Conservation (phyloP, 2,888 invertebrate genomes). For the Drosophila buzzatii region DNA sequence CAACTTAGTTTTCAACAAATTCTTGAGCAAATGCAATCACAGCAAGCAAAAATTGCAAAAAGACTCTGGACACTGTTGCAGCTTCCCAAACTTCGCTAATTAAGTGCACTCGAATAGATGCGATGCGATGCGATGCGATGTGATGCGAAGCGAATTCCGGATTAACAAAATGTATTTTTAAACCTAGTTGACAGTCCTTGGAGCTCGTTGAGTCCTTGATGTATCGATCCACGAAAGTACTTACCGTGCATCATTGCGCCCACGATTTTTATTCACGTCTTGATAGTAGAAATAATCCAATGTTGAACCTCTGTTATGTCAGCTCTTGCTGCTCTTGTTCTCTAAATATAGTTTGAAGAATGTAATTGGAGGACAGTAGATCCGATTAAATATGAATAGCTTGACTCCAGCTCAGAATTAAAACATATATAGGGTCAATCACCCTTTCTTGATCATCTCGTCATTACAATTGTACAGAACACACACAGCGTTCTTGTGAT, state of each 20-base stretch:
- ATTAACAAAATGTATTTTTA: constrained; percentile 6
- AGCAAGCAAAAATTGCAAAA: constrained; percentile 5
- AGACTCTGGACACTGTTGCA: constrained; percentile 1
- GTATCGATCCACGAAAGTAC: neutral
- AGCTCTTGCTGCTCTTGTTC: too few relatives aligned
- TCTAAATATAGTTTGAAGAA: too few relatives aligned
- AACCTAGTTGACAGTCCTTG: neutral
- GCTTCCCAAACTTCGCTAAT: constrained; percentile 1
- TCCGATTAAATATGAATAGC: too few relatives aligned
- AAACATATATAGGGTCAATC: too few relatives aligned
- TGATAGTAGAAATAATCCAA: too few relatives aligned
- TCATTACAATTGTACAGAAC: too few relatives aligned
- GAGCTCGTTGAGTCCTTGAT: neutral
- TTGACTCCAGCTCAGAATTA: too few relatives aligned
- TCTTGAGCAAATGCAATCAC: constrained; percentile 22
- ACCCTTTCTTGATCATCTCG: too few relatives aligned
- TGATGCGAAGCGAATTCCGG: neutral
- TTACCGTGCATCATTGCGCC: neutral
- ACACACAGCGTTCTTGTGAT: too few relatives aligned
- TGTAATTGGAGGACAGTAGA: too few relatives aligned
- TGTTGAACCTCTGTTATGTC: too few relatives aligned
- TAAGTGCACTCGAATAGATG: constrained; percentile 8
- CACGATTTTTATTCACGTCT: neutral
- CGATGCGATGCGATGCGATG: neutral
- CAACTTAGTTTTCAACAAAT: constrained; percentile 3